Evolutionary conservation across 2,797 vertebrate species (phyloP).

Genomic region (Atherinosoma microstoma): DNA sequence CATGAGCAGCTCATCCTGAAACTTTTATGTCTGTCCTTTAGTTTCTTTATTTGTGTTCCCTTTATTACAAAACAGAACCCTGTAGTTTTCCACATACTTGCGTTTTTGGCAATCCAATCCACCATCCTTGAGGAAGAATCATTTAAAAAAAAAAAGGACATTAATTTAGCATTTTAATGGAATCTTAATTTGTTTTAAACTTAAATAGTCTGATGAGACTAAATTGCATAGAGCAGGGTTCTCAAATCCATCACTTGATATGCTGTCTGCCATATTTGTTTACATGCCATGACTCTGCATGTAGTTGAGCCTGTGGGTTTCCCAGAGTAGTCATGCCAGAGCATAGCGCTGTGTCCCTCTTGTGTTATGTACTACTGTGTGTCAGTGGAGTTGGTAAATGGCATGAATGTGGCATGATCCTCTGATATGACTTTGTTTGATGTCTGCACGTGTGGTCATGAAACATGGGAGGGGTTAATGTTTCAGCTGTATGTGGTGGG

Average conservation of each 20-base stretch:
- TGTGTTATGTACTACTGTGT: slow-evolving; percentile 20
- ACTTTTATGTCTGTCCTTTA: neutral
- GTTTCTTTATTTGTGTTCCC: neutral
- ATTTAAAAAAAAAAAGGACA: too few species aligned
- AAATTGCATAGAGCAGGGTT: neutral
- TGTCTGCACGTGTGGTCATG: slow-evolving; percentile 15
- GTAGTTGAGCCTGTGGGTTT: slow-evolving; percentile 13
- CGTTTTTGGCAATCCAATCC: slow-evolving; percentile 1
- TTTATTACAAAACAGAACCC: too few species aligned
- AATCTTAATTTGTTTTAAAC: too few species aligned
- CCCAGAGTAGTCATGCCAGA: neutral
- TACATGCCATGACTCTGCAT: neutral
- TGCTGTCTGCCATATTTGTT: slow-evolving; percentile 23
- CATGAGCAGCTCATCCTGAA: neutral
- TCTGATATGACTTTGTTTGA: neutral
- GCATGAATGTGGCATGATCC: neutral
- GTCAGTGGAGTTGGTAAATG: slow-evolving; percentile 8
- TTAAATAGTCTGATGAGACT: slow-evolving; percentile 1
- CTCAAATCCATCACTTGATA: slow-evolving; percentile 1
- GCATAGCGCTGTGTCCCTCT: neutral
- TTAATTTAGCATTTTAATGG: too few species aligned
- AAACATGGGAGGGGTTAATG: slow-evolving; percentile 7
- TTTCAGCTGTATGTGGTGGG: slow-evolving; percentile 12
- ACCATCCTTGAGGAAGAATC: neutral
- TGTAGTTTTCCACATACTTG: neutral